These are phyloP conservation scores for Sarcophaga peregrina DNA, from an alignment of 1,140 invertebrate species.

Conservation along the genomic window DNA sequence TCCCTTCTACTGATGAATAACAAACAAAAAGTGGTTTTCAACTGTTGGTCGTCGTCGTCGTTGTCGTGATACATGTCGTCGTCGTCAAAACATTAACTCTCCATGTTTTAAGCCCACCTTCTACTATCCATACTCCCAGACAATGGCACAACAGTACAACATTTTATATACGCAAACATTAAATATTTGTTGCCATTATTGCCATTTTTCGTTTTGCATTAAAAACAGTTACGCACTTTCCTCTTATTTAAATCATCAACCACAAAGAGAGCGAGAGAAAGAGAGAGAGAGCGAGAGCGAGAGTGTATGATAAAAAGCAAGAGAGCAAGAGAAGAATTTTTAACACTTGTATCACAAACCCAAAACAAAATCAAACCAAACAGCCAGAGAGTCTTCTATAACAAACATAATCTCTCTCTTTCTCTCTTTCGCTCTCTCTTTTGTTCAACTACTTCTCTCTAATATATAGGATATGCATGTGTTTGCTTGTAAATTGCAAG, in stretches of 20 bases:
- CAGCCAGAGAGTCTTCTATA: not conserved
- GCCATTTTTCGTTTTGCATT: not conserved
- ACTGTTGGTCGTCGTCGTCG: slow-evolving; percentile 34
- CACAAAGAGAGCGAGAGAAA: too few relatives aligned
- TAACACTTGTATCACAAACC: not conserved
- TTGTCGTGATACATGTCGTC: not conserved
- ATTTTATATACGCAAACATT: too few relatives aligned
- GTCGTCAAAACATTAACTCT: slow-evolving; percentile 30
- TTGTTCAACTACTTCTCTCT: too few relatives aligned
- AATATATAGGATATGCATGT: not conserved
- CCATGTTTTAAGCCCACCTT: not conserved
- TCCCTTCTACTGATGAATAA: slow-evolving; percentile 60
- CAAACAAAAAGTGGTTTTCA: slow-evolving; percentile 40
- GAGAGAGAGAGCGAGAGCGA: too few relatives aligned
- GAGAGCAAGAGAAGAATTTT: not conserved
- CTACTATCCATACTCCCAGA: not conserved
- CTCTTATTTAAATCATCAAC: too few relatives aligned
- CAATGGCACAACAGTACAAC: not conserved
- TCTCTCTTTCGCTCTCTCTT: too few relatives aligned
- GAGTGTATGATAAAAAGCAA: too few relatives aligned
- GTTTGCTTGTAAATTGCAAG: not conserved
- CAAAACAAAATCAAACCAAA: not conserved
- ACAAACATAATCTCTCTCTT: too few relatives aligned
- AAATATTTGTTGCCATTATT: too few relatives aligned
- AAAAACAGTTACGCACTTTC: not conserved